A percentile compares a stretch with the other conserved stretches of the same genome.
Evolutionary conservation across 2,113 vertebrate species (phyloP).

Genomic region (Otocyon megalotis): DNA sequence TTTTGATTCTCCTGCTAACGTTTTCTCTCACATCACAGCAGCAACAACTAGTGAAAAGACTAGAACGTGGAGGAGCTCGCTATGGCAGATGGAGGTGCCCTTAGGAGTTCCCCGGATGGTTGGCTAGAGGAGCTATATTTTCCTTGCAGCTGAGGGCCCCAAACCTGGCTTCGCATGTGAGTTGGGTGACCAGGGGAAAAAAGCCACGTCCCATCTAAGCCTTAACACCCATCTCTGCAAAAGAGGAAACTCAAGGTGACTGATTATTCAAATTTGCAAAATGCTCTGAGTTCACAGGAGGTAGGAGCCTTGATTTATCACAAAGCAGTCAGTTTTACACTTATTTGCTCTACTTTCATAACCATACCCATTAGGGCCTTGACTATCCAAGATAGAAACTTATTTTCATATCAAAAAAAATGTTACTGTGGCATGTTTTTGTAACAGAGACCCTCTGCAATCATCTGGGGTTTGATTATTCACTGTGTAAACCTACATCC

Average conservation of each 20-base stretch:
- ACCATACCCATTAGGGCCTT: neutral
- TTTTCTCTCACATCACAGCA: conserved; percentile 62
- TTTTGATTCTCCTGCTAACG: conserved; percentile 69
- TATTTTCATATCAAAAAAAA: conserved; percentile 50
- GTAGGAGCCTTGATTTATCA: neutral
- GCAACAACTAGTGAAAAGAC: conserved; percentile 47
- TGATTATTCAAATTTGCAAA: conserved; percentile 64
- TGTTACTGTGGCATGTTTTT: neutral
- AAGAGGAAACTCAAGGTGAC: conserved; percentile 48
- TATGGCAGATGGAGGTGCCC: neutral
- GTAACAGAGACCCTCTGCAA: neutral
- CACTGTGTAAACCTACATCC: neutral
- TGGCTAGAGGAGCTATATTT: neutral
- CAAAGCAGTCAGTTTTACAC: conserved; percentile 30
- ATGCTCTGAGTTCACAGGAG: conserved; percentile 36
- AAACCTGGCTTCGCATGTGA: neutral
- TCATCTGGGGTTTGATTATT: conserved; percentile 5
- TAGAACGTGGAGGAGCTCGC: neutral
- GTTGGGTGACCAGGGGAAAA: neutral
- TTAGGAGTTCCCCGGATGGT: neutral
- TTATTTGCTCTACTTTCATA: neutral
- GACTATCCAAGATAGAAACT: conserved; percentile 33
- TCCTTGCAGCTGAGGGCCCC: neutral
- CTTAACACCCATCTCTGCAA: neutral
- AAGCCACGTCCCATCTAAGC: neutral